Conservation (phyloP, 1,140 invertebrate species). For the Diploscapter pachys region DNA sequence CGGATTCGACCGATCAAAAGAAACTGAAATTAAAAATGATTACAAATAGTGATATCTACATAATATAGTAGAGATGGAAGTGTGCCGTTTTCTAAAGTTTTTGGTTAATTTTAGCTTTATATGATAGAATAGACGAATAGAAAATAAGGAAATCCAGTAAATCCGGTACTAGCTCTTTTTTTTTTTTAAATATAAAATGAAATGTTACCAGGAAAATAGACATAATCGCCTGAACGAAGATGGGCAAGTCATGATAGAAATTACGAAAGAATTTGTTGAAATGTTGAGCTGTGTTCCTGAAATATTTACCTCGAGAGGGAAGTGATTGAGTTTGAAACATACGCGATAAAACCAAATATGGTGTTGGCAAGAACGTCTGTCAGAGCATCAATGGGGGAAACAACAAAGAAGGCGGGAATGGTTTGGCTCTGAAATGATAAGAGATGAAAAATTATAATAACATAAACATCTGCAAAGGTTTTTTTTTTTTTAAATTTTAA, state of each 20-base stretch:
- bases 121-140: slow-evolving; percentile 1
- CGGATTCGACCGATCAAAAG: slow-evolving; percentile 2
- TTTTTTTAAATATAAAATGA: no score
- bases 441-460: neutral
- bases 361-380: neutral
- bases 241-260: neutral
- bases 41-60: neutral
- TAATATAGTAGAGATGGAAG: no score
- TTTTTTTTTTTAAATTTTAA: neutral
- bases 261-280: slow-evolving; percentile 7
- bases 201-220: no score
- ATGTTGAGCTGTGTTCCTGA: neutral
- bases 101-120: neutral
- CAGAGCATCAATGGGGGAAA: slow-evolving; percentile 2
- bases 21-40: neutral
- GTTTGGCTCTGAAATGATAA: slow-evolving; percentile 1
- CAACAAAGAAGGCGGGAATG: neutral
- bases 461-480: slow-evolving; percentile 1
- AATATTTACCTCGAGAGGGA: no score
- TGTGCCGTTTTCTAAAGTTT: no score
- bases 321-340: no score
- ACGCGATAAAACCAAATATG: slow-evolving; percentile 1
- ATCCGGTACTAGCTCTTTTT: no score
- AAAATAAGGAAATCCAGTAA: neutral
- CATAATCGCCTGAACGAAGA: neutral